These are phyloP conservation scores for Cyprinodon tularosa DNA, from an alignment of 2,113 vertebrate genomes.

Conservation along the genomic window DNA sequence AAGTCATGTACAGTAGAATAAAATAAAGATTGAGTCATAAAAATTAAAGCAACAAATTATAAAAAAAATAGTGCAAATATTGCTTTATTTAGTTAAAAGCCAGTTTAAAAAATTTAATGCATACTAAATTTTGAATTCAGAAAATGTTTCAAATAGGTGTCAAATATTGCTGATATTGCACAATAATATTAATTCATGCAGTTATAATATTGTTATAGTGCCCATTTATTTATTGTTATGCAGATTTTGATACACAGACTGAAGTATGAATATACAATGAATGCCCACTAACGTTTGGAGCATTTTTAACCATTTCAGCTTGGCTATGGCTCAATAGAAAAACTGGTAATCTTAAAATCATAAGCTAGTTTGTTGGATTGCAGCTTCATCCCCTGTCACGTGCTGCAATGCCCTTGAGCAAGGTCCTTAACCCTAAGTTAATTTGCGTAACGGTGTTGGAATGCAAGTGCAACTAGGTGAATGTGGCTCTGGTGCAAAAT, in stretches of 20 bases:
- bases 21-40: too few species aligned
- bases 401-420: neutral
- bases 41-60: too few species aligned
- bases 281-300: neutral
- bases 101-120: too few species aligned
- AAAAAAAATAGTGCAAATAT: too few species aligned
- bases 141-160: neutral
- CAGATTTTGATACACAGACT: neutral
- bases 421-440: neutral
- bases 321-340: neutral
- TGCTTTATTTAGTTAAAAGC: too few species aligned
- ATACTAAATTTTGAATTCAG: too few species aligned
- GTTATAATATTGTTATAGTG: neutral
- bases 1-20: too few species aligned
- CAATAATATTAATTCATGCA: neutral
- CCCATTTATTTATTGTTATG: neutral
- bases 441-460: too few species aligned
- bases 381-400: neutral
- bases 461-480: neutral
- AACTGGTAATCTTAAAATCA: neutral
- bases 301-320: neutral
- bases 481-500: neutral
- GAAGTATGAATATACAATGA: neutral
- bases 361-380: neutral
- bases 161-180: neutral